phyloP scores from a whole-genome alignment of 2,113 vertebrate species.

The Nicator chloris region DNA sequence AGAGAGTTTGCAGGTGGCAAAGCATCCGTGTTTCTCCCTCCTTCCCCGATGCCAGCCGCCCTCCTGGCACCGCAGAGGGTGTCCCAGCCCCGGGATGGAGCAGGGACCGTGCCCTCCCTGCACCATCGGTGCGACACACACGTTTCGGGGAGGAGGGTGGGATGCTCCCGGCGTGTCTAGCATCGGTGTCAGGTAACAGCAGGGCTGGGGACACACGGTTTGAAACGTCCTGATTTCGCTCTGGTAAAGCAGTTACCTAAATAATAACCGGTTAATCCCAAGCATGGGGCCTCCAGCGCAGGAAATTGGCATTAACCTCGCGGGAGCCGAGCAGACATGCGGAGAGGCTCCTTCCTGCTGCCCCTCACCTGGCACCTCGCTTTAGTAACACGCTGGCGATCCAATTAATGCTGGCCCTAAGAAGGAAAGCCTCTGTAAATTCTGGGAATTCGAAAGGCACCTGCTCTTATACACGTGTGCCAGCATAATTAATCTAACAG shows the following conservation, averaged over 20 bases:
- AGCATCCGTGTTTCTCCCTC: not conserved
- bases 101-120: not conserved
- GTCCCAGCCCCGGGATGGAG: not conserved
- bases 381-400: not conserved
- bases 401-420: not conserved
- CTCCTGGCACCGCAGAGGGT: not conserved
- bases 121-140: not conserved
- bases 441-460: not conserved
- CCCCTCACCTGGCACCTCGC: not conserved
- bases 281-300: not conserved
- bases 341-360: not conserved
- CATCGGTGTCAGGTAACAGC: not conserved
- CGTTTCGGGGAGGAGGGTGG: not conserved
- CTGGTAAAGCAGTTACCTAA: not conserved
- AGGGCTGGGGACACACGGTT: not conserved
- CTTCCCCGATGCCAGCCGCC: not conserved
- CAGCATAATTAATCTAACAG: not conserved
- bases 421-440: not conserved
- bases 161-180: not conserved
- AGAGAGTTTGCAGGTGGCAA: not conserved
- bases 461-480: not conserved
- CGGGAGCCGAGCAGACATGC: not conserved
- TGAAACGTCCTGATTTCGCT: not conserved
- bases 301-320: constrained; percentile 7
- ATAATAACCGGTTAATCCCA: constrained; percentile 19